Evolutionary conservation across 2,113 vertebrate genomes (phyloP).

Genomic region (Athene cunicularia): DNA sequence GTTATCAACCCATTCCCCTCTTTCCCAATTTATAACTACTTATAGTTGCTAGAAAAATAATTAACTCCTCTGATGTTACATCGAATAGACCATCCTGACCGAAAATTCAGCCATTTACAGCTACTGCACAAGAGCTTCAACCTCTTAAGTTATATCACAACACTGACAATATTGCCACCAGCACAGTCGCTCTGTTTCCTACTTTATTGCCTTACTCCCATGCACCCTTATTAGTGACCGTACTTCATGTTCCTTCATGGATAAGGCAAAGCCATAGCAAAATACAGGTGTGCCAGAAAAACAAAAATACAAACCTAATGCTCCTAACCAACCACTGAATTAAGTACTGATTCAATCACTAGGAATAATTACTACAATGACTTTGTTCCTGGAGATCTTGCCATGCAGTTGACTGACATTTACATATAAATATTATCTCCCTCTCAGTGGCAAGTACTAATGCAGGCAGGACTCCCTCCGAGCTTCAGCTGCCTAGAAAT

Average conservation of each 20-base stretch:
- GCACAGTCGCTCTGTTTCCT: background rate
- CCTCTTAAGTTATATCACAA: background rate
- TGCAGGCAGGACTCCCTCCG: background rate
- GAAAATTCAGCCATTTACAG: background rate
- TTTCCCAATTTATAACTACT: background rate
- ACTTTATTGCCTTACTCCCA: background rate
- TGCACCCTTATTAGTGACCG: background rate
- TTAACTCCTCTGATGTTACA: background rate
- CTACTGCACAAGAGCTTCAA: background rate
- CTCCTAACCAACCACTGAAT: background rate
- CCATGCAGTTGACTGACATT: background rate
- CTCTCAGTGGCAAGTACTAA: background rate
- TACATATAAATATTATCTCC: background rate
- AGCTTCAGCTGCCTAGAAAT: background rate
- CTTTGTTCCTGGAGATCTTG: background rate
- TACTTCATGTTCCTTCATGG: background rate
- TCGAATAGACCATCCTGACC: background rate
- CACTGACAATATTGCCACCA: background rate
- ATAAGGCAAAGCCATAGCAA: background rate
- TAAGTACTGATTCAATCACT: background rate
- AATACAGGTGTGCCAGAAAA: background rate
- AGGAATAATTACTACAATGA: background rate
- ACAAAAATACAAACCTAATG: background rate
- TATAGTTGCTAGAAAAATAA: background rate
- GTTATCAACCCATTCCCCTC: background rate